Base-by-base conservation (phyloP, 2,888 invertebrate genomes). In the Frankliniella fusca region DNA sequence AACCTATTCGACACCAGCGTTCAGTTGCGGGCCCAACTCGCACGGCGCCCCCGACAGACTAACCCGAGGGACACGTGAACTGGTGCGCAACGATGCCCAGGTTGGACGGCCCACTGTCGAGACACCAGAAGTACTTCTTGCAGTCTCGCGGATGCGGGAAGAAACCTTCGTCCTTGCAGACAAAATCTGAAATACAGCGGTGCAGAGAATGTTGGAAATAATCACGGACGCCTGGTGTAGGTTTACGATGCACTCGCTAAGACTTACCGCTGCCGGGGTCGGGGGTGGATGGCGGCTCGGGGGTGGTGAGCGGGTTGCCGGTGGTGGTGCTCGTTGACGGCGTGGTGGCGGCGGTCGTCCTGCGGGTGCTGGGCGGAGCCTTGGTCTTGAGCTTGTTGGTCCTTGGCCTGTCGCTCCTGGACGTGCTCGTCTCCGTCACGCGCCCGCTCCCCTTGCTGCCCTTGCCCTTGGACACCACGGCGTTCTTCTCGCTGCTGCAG, bases 91-190 rank as follows among this genome's bases (percentile, higher is more conserved):
- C 94, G 81, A 97, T 94, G 84, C 97, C 97, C 27, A 96, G 90
- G 86, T 96, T 94, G 0, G 96, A 95, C 0, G 96, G 94, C 5
- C 95, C 95, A 85, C 94, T 95, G 87, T 96, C 96, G 84, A 97
- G 89, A 87, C 97, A 97, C 97, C 97, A 97, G 89, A 95, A 97
- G 87, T 97, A 97, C 87, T 97, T 97, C 88, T 96, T 96, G 88
- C 97, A 97, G 88, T 97, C 97, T 76, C 95, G 92, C 0, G 97
- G 97, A 89, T 97, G 96, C 23, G 93, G 93, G 89, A 93, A 97
- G 90, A 97, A 97, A 3, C 97, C 97, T 90, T 97, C 97, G 84
- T 97, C 97, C 85, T 93, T 94, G 87, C 97, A 97, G 87, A 95
- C 95, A 88, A 97, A 97, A 87, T 95, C 96, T 94, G 88, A 12